Evolutionary conservation across 2,888 invertebrate genomes (phyloP).

Genomic region (Chloroclystis v-ata): DNA sequence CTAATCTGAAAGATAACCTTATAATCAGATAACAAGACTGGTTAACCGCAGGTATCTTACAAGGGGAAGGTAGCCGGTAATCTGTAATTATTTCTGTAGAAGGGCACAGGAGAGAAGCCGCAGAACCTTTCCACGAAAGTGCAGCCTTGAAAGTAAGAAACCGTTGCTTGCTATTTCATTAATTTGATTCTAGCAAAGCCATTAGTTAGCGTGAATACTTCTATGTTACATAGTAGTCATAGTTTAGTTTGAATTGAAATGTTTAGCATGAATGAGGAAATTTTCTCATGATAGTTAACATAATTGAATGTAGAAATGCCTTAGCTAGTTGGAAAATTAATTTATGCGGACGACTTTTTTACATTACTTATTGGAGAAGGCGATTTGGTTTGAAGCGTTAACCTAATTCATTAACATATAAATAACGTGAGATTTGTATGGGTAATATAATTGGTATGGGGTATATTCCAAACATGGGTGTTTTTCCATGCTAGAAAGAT

Average conservation of each 20-base stretch:
- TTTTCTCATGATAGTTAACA: slow-evolving; percentile 1
- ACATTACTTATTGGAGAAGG: too few species aligned
- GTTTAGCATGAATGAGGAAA: slow-evolving; percentile 1
- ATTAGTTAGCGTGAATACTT: slow-evolving; percentile 20
- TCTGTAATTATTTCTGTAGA: slow-evolving; percentile 20
- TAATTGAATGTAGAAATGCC: neutral
- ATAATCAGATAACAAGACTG: too few species aligned
- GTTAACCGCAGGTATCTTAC: too few species aligned
- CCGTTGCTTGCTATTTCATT: slow-evolving; percentile 26
- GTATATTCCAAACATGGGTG: too few species aligned
- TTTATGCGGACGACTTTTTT: neutral
- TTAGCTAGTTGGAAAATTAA: neutral
- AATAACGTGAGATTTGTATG: too few species aligned
- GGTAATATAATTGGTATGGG: too few species aligned
- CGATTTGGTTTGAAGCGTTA: too few species aligned
- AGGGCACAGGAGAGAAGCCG: slow-evolving; percentile 16
- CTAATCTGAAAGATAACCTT: too few species aligned
- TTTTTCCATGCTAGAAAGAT: neutral
- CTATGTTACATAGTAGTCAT: too few species aligned
- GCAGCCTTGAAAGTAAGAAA: slow-evolving; percentile 23
- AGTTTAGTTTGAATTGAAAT: slow-evolving; percentile 10
- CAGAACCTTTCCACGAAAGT: slow-evolving; percentile 23
- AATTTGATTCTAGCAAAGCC: slow-evolving; percentile 26
- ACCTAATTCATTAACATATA: too few species aligned
- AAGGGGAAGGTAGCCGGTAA: neutral